A percentile compares a stretch with the other conserved stretches of the same genome.
phyloP scores from a whole-genome alignment of 2,797 vertebrate genomes.

The Scyliorhinus canicula region DNA sequence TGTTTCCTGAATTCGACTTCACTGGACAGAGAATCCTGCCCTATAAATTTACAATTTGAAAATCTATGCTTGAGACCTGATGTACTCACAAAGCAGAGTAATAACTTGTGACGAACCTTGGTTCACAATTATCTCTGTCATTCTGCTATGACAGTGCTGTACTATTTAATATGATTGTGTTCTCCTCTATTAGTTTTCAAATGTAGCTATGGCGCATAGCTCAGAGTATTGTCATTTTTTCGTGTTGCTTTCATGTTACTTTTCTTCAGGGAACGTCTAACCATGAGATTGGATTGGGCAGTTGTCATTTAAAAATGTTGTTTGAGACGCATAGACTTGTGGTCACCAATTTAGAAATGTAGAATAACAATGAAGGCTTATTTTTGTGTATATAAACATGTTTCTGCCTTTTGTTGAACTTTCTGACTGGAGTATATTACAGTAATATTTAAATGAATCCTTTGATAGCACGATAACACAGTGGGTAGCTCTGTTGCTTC shows the following conservation, averaged over 20 bases:
- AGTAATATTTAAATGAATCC: background rate
- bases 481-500: no score
- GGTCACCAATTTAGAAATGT: background rate
- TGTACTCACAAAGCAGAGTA: background rate
- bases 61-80: background rate
- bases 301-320: background rate
- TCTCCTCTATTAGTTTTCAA: background rate
- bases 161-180: background rate
- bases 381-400: background rate
- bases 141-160: background rate
- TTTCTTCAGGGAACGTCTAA: background rate
- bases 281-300: background rate
- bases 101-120: background rate
- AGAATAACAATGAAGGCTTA: background rate
- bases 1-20: no score
- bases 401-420: background rate
- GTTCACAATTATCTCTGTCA: background rate
- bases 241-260: background rate
- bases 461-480: no score
- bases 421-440: background rate
- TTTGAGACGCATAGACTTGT: background rate
- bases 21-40: no score
- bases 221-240: background rate
- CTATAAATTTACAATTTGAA: background rate
- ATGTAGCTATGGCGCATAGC: background rate